Evolutionary conservation across 2,888 invertebrate species (phyloP).

Genomic region (Dynastes tityus): DNA sequence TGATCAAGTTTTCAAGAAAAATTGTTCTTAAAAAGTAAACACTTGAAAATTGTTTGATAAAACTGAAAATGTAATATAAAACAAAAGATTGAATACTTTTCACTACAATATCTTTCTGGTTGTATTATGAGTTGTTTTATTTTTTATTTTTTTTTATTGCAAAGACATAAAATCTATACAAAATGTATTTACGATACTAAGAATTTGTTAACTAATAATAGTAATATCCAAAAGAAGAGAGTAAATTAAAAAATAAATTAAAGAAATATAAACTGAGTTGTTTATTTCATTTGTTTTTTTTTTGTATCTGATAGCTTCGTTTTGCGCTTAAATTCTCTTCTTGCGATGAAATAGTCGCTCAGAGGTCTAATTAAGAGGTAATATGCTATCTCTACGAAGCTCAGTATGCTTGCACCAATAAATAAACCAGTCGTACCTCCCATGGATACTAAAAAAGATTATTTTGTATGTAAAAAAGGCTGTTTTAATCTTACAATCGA

Average conservation of each 20-base stretch:
- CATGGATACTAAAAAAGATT: conserved; percentile 71
- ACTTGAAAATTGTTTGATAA: too few species aligned
- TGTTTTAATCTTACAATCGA: not conserved
- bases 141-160: not conserved
- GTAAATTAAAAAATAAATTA: not conserved
- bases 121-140: not conserved
- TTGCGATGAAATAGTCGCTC: conserved; percentile 66
- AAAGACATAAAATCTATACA: too few species aligned
- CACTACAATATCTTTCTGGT: too few species aligned
- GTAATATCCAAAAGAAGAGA: not conserved
- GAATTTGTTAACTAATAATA: conserved; percentile 4
- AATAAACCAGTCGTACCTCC: conserved; percentile 76
- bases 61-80: too few species aligned
- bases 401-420: conserved; percentile 76
- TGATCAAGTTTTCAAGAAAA: too few species aligned
- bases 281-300: conserved; percentile 12
- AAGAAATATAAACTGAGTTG: not conserved
- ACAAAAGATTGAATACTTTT: too few species aligned
- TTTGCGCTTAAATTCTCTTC: conserved; percentile 70
- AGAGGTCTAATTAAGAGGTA: conserved; percentile 68
- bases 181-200: not conserved
- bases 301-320: not conserved
- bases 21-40: too few species aligned
- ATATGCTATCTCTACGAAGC: conserved; percentile 75
- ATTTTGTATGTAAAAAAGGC: not conserved